These are phyloP conservation scores for Glaucopsyche alexis DNA, from an alignment of 2,888 invertebrate genomes.

Conservation along the genomic window DNA sequence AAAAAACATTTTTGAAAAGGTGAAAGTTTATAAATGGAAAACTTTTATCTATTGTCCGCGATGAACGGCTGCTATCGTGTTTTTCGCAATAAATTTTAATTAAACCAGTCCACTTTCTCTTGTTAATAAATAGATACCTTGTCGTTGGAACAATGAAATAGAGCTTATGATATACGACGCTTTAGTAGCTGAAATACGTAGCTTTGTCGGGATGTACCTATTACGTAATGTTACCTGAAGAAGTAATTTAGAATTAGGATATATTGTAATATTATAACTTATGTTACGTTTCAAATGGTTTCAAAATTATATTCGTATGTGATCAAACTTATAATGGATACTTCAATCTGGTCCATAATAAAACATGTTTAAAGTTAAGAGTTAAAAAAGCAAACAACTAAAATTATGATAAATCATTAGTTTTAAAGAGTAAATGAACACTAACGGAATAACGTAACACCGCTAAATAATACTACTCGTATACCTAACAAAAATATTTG, in stretches of 20 bases:
- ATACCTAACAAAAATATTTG: not conserved
- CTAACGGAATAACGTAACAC: not conserved
- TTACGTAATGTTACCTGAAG: not conserved
- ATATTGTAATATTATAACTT: not conserved
- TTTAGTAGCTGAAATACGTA: not conserved
- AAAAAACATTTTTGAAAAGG: slow-evolving; percentile 9
- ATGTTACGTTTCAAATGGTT: not conserved
- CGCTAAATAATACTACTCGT: not conserved
- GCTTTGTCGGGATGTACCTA: not conserved
- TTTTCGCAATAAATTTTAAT: slow-evolving; percentile 37
- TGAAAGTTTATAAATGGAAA: slow-evolving; percentile 37
- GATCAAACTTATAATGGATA: too few species aligned
- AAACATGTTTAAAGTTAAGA: too few species aligned
- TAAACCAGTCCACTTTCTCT: slow-evolving; percentile 30
- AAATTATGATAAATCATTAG: too few species aligned
- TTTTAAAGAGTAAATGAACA: not conserved
- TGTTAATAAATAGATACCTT: slow-evolving; percentile 26
- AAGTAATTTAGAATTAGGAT: not conserved
- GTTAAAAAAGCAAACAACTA: too few species aligned
- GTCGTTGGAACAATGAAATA: slow-evolving; percentile 10
- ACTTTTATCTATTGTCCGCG: slow-evolving; percentile 39
- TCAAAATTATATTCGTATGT: too few species aligned
- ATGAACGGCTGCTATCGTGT: slow-evolving; percentile 32
- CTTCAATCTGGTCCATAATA: too few species aligned
- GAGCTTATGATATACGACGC: slow-evolving; percentile 14